A percentile compares a stretch with the other conserved stretches of the same genome.
phyloP scores from a whole-genome alignment of 1,140 invertebrate genomes.

The Aphelinus atriplicis region DNA sequence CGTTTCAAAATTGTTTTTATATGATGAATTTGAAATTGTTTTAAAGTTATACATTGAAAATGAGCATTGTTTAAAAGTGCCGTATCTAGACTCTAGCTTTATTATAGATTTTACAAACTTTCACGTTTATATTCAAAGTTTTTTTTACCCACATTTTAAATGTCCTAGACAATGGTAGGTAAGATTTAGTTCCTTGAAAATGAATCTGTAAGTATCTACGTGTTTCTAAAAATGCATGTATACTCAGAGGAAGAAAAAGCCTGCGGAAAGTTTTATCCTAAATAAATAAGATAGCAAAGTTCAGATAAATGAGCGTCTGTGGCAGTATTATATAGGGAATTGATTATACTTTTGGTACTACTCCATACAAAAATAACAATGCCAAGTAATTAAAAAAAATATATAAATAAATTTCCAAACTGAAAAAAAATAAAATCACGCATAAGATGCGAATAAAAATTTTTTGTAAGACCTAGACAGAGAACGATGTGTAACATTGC shows the following conservation, averaged over 20 bases:
- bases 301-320: constrained; percentile 46
- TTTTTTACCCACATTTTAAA: neutral
- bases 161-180: neutral
- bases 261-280: constrained; percentile 13
- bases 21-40: too few species aligned
- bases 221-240: constrained; percentile 20
- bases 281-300: constrained; percentile 45
- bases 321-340: constrained; percentile 41
- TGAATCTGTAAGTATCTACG: constrained; percentile 14
- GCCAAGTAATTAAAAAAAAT: constrained; percentile 38
- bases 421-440: constrained; percentile 40
- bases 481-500: constrained; percentile 21
- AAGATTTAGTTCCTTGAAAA: neutral
- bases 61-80: too few species aligned
- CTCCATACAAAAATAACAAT: constrained; percentile 36
- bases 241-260: constrained; percentile 5
- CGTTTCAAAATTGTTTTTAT: too few species aligned
- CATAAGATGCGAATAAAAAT: constrained; percentile 53
- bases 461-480: constrained; percentile 47
- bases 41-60: too few species aligned
- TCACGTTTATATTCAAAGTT: constrained; percentile 2
- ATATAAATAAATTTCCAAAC: constrained; percentile 34
- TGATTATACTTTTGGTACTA: constrained; percentile 50
- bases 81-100: too few species aligned
- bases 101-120: neutral